Percentiles rank a stretch among this genome's conserved stretches.
Conservation (phyloP, 1,140 invertebrate genomes). For the Brachionus plicatilis region DNA sequence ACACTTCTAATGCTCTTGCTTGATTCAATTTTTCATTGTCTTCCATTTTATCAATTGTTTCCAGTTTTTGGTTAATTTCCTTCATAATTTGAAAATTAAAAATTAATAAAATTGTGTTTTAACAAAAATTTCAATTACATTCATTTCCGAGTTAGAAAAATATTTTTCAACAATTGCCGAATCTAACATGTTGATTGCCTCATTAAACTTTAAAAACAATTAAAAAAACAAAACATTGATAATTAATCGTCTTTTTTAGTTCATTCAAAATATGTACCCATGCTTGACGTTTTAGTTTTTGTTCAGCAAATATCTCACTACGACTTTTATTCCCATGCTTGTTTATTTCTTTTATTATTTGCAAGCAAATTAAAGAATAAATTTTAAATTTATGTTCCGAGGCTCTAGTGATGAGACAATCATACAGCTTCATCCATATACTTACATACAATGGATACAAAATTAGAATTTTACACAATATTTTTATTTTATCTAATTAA, state of each 20-base stretch:
- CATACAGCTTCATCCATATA: conserved; percentile 30
- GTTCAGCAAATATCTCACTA: neutral
- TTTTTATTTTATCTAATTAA: neutral
- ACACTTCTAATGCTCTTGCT: neutral
- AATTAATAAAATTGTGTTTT: neutral
- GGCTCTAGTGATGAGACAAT: neutral
- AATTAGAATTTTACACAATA: neutral
- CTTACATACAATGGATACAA: conserved; percentile 12
- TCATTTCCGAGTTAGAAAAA: neutral
- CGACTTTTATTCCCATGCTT: neutral
- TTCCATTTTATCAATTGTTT: conserved; percentile 29
- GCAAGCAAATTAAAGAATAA: neutral
- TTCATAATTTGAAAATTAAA: neutral
- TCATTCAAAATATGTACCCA: conserved; percentile 11
- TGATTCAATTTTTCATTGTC: conserved; percentile 37
- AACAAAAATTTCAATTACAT: conserved; percentile 17
- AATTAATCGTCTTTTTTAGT: neutral
- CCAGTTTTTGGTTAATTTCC: conserved; percentile 26
- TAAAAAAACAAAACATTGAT: neutral
- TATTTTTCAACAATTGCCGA: neutral
- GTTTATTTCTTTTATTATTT: conserved; percentile 24
- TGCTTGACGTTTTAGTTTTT: conserved; percentile 24
- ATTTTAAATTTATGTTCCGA: neutral
- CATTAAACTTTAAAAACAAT: conserved; percentile 11
- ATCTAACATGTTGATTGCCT: neutral